These are phyloP conservation scores for Helicoverpa zea DNA, from an alignment of 1,140 invertebrate genomes.

Conservation along the genomic window DNA sequence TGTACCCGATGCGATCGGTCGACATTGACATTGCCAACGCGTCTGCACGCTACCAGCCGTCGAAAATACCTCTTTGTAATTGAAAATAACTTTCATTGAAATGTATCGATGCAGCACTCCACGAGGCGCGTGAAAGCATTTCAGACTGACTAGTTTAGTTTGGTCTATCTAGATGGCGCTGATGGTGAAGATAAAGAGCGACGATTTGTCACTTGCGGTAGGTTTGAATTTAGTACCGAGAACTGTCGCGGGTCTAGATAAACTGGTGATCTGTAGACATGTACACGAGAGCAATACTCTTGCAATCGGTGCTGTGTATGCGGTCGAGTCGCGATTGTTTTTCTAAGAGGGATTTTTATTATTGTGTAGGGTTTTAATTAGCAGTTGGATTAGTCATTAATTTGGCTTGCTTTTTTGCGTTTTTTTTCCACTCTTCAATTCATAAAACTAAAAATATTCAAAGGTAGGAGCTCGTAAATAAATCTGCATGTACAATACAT, in stretches of 20 bases:
- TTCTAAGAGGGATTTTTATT: neutral
- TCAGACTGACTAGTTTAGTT: neutral
- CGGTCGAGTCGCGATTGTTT: constrained; percentile 9
- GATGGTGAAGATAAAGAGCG: neutral
- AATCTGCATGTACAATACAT: too few species aligned
- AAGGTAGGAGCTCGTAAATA: too few species aligned
- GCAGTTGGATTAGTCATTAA: too few species aligned
- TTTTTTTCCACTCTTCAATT: too few species aligned
- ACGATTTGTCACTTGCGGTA: neutral
- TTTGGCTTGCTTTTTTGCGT: too few species aligned
- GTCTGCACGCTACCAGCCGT: constrained; percentile 73
- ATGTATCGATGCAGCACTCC: constrained; percentile 54
- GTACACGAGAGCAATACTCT: constrained; percentile 1
- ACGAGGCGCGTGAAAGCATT: constrained; percentile 23
- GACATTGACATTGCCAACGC: constrained; percentile 77
- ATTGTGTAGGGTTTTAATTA: neutral
- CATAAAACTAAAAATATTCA: too few species aligned
- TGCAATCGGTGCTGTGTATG: neutral
- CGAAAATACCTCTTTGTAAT: constrained; percentile 77
- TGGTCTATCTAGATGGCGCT: constrained; percentile 4
- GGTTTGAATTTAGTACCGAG: neutral
- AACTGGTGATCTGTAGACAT: neutral
- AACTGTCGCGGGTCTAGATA: neutral
- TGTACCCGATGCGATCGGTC: constrained; percentile 42
- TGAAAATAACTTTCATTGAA: constrained; percentile 81